Evolutionary conservation across 2,888 invertebrate species (phyloP), one percentile per base, ranked within the genome.

Genomic region (Clistopyga incitator): DNA sequence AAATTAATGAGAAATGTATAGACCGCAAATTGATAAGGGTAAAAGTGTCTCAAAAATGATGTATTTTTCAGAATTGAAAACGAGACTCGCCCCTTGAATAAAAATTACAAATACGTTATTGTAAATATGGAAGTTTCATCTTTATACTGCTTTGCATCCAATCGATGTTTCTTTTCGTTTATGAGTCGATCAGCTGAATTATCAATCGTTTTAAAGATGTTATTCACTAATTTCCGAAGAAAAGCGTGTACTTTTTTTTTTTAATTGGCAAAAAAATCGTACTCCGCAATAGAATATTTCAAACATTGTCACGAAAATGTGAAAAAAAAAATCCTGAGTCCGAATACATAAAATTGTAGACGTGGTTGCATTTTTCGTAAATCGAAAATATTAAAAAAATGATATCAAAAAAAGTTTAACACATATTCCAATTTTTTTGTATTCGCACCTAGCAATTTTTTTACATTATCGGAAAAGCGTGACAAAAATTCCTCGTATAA

Each of bases 141-240:
- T 54, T 54, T 70, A 38, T 38, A 8, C 34, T 38, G 34, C 34
- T 38, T 38, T 38, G 34, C 8, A 38, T 38, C 34, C 3, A 38
- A 38, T 8, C 34, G 34, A 38, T 8, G 8, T n/a, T 68, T 25
- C 18, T 50, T 68, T 6, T 72, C 75, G 45, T 47, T 76, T 65
- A 13, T 68, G 70, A 77, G 83, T 82, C 83, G 82, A 78, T 72
- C 25, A 76, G 61, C 77, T 56, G 47, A 82, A 82, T 59, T 74
- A 23, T 15, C 8, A 20, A 52, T 34, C 20, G 11, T 52, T 29
- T 68, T 45, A 50, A 50, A 50, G 6, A 18, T 6, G 2, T 50
- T 3, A 38, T 38, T 38, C 47, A 50, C 6, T 18, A n/a, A 50
- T 6, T 50, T n/a, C n/a, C 3, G 6, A 2, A 6, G 13, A 50